Conservation (phyloP, 2,113 vertebrate species). For the Lichenostomus cassidix region DNA sequence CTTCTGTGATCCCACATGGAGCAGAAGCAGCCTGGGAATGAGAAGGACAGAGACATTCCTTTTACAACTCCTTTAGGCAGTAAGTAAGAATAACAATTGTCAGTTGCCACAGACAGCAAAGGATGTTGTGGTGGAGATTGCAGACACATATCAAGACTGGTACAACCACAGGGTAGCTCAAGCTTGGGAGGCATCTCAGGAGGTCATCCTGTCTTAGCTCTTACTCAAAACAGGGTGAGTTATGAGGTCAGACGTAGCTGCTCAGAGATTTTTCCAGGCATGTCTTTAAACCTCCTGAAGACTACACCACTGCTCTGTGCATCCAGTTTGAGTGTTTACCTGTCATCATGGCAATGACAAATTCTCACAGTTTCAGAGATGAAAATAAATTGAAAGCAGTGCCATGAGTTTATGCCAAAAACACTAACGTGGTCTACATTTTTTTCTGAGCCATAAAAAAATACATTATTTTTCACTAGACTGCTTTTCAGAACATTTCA, state of each 20-base stretch:
- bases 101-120: background rate
- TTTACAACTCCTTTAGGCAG: background rate
- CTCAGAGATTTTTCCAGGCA: background rate
- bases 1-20: background rate
- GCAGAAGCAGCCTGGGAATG: background rate
- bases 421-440: background rate
- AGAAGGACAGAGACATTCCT: background rate
- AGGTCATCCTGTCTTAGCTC: background rate
- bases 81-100: background rate
- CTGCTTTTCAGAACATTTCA: background rate
- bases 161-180: background rate
- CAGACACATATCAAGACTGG: background rate
- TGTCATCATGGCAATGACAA: background rate
- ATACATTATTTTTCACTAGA: background rate
- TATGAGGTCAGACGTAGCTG: background rate
- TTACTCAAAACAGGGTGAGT: background rate
- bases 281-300: background rate
- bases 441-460: background rate
- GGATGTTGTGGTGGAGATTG: background rate
- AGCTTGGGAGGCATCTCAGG: background rate
- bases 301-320: background rate
- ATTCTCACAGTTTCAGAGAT: background rate
- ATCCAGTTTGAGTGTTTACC: background rate
- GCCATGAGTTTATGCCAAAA: background rate
- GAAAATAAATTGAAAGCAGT: background rate